Evolutionary conservation across 2,888 invertebrate genomes (phyloP).

Genomic region (Phorcus lineatus): DNA sequence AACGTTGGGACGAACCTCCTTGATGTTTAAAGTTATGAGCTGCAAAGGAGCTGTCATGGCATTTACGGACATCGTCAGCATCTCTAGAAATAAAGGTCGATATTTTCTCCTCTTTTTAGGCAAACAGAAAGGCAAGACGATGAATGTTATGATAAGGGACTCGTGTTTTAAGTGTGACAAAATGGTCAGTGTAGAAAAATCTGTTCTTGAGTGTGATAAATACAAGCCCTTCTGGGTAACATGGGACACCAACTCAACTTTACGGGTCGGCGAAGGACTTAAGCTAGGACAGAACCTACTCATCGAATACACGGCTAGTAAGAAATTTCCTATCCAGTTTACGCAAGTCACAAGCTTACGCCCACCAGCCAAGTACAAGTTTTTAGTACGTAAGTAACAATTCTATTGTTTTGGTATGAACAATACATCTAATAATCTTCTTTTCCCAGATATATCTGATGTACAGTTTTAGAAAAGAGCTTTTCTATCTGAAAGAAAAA

Average conservation of each 20-base stretch:
- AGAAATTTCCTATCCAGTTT: neutral
- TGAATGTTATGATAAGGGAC: neutral
- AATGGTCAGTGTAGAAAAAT: neutral
- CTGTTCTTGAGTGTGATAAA: neutral
- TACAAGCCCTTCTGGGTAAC: neutral
- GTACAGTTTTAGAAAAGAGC: too few relatives aligned
- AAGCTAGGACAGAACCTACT: neutral
- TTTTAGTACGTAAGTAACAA: neutral
- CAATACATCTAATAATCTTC: too few relatives aligned
- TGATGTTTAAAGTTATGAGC: neutral
- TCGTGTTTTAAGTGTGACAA: neutral
- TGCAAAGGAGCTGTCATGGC: neutral
- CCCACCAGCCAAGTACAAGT: neutral
- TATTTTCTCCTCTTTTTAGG: neutral
- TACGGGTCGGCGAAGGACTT: neutral
- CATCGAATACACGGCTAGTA: neutral
- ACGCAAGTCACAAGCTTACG: neutral
- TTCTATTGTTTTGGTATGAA: neutral
- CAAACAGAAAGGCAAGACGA: neutral
- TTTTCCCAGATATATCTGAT: too few relatives aligned
- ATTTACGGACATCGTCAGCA: neutral
- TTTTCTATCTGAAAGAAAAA: too few relatives aligned
- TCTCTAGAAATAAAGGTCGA: neutral
- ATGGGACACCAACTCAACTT: neutral
- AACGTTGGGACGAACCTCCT: neutral